Conservation (phyloP, 30 jellyfish, hydroid and myxozoan genomes). For the Morbakka virulenta region DNA sequence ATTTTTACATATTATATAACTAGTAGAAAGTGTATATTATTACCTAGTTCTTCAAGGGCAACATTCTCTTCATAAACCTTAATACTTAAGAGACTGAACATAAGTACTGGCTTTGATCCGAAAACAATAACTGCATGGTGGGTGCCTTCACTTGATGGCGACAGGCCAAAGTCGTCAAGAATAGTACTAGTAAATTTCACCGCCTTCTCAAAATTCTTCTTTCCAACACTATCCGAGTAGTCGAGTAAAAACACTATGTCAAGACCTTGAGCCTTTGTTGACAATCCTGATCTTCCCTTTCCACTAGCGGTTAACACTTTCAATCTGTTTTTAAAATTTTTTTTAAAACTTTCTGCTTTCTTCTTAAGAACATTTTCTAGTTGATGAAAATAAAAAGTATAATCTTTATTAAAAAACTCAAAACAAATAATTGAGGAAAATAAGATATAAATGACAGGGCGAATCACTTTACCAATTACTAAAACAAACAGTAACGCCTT, state of each 20-base stretch:
- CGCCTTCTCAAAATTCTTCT: slow-evolving; percentile 35
- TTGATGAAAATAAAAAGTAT: background rate
- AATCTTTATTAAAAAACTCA: background rate
- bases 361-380: slow-evolving; percentile 32
- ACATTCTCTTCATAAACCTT: slow-evolving; percentile 32
- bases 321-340: slow-evolving; percentile 36
- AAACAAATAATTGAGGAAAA: background rate
- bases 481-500: too few relatives aligned
- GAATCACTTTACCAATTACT: too few relatives aligned
- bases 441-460: too few relatives aligned
- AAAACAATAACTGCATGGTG: slow-evolving; percentile 60
- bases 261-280: slow-evolving; percentile 49
- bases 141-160: slow-evolving; percentile 50
- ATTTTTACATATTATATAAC: too few relatives aligned
- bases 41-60: slow-evolving; percentile 50
- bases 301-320: slow-evolving; percentile 56
- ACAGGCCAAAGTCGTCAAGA: slow-evolving; percentile 53
- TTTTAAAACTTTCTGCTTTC: slow-evolving; percentile 37
- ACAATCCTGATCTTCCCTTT: slow-evolving; percentile 43
- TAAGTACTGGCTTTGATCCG: slow-evolving; percentile 19
- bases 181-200: slow-evolving; percentile 33
- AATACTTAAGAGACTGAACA: slow-evolving; percentile 36
- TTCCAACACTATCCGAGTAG: slow-evolving; percentile 67
- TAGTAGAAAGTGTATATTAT: too few relatives aligned
- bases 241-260: slow-evolving; percentile 58